phyloP scores from a whole-genome alignment of 2,113 vertebrate species.

The Burhinus bistriatus region DNA sequence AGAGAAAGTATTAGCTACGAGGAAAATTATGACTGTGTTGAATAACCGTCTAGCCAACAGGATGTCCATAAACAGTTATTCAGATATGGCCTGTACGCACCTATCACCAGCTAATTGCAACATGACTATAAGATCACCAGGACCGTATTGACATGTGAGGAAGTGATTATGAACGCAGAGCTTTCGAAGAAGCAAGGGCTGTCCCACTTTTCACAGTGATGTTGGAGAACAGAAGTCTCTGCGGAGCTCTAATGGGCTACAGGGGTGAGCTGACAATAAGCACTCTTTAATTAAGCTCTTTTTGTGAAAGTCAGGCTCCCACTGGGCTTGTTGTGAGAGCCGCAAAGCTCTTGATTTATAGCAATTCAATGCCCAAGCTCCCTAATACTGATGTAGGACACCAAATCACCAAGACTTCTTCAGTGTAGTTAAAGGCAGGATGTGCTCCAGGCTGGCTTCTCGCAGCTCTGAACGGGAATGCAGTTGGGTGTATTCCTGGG shows the following conservation, averaged over 20 bases:
- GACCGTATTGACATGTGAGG: slow-evolving; percentile 36
- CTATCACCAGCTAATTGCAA: slow-evolving; percentile 38
- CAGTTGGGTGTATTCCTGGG: background rate
- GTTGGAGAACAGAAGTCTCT: slow-evolving; percentile 54
- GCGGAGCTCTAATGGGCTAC: slow-evolving; percentile 41
- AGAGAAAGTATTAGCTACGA: background rate
- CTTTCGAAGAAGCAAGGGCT: slow-evolving; percentile 29
- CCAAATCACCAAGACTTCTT: slow-evolving; percentile 6
- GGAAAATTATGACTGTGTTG: background rate
- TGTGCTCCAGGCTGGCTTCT: background rate
- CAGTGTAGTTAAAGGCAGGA: slow-evolving; percentile 56
- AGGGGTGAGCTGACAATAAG: slow-evolving; percentile 60
- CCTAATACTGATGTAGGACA: slow-evolving; percentile 35
- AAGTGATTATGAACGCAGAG: slow-evolving; percentile 33
- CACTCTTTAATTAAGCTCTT: slow-evolving; percentile 71
- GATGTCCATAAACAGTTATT: background rate
- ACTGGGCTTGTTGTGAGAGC: slow-evolving; percentile 52
- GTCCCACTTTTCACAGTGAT: slow-evolving; percentile 51
- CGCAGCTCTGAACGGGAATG: background rate
- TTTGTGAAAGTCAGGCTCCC: slow-evolving; percentile 61
- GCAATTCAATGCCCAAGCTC: slow-evolving; percentile 40
- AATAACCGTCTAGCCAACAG: background rate
- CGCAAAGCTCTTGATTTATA: slow-evolving; percentile 60
- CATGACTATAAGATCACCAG: slow-evolving; percentile 39
- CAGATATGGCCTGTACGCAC: background rate